A percentile compares a stretch with the other conserved stretches of the same genome.
Conservation (phyloP, 2,113 vertebrate species). For the Aramus guarauna region DNA sequence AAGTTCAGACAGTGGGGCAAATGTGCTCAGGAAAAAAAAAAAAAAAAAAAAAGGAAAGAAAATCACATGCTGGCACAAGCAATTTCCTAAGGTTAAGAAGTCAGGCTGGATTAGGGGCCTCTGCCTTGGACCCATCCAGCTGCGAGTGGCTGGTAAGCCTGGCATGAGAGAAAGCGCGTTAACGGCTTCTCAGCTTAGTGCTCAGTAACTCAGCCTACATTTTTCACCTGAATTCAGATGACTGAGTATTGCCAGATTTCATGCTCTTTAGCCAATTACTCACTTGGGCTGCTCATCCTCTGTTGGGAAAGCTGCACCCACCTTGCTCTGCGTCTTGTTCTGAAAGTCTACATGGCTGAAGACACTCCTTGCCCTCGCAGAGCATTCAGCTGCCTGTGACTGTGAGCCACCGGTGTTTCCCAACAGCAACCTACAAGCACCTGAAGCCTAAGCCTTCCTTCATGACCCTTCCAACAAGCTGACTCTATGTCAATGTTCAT, state of each 20-base stretch:
- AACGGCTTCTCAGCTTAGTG: rapidly evolving
- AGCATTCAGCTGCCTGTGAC: not conserved
- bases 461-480: not conserved
- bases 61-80: not conserved
- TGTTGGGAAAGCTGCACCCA: not conserved
- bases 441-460: not conserved
- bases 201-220: not conserved
- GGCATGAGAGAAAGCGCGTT: not conserved
- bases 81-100: not conserved
- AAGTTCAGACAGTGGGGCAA: not conserved
- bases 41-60: not conserved
- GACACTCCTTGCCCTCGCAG: not conserved
- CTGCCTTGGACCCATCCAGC: not conserved
- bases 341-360: not conserved
- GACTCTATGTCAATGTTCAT: not conserved
- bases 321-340: not conserved
- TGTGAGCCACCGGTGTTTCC: not conserved
- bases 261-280: constrained; percentile 46
- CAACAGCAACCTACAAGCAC: not conserved
- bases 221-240: constrained; percentile 46
- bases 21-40: not conserved
- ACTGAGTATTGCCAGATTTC: constrained; percentile 6
- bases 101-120: not conserved
- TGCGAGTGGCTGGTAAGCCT: not conserved
- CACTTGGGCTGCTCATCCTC: not conserved